These are phyloP conservation scores for Anagyrus pseudococci DNA, from an alignment of 2,888 invertebrate species.

Conservation along the genomic window DNA sequence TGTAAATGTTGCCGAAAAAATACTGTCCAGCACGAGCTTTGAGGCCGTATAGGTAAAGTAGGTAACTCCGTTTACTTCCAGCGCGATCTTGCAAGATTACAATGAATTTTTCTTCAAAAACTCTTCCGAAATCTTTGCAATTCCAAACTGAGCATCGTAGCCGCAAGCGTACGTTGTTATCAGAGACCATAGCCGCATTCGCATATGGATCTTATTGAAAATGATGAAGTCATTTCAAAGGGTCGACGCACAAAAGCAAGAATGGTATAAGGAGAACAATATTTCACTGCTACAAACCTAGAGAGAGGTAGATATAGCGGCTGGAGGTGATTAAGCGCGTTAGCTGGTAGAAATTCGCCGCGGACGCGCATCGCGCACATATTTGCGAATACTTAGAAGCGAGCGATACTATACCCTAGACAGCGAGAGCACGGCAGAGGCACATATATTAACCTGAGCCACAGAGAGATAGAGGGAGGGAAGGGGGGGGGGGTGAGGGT, in stretches of 20 bases:
- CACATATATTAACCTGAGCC: constrained; percentile 1
- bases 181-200: background rate
- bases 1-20: too few relatives aligned
- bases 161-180: too few relatives aligned
- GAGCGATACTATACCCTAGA: background rate
- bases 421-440: constrained; percentile 1
- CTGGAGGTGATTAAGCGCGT: constrained; percentile 13
- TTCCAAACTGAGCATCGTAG: too few relatives aligned
- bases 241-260: background rate
- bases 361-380: background rate
- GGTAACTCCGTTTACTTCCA: too few relatives aligned
- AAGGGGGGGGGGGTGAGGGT: too few relatives aligned
- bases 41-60: too few relatives aligned
- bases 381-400: background rate
- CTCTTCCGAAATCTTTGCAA: too few relatives aligned
- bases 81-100: background rate
- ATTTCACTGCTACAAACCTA: background rate
- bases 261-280: background rate
- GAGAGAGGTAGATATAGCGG: background rate
- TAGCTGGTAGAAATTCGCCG: background rate
- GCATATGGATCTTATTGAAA: background rate
- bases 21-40: too few relatives aligned
- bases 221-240: too few relatives aligned
- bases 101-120: background rate
- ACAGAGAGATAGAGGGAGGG: too few relatives aligned